Evolutionary conservation across 2,797 vertebrate species (phyloP).

Genomic region (Enteromius trimaculatus): DNA sequence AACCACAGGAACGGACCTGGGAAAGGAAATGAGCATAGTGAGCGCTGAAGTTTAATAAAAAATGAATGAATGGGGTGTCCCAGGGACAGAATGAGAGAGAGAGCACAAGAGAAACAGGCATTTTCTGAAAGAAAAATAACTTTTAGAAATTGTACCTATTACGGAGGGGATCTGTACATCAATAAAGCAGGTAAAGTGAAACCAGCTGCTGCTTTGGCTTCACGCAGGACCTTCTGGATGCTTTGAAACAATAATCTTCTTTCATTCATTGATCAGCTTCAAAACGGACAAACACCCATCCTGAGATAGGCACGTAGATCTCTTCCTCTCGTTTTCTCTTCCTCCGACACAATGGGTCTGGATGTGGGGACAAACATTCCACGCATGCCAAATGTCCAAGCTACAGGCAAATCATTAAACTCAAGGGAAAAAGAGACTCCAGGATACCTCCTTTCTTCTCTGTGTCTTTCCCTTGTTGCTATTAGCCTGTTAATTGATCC

Average conservation of each 20-base stretch:
- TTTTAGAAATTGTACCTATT: conserved; percentile 68
- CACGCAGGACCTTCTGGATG: conserved; percentile 63
- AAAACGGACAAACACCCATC: conserved; percentile 66
- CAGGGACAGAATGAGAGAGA: conserved; percentile 66
- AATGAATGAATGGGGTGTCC: conserved; percentile 84
- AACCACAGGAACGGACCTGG: conserved; percentile 76
- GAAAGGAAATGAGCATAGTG: conserved; percentile 79
- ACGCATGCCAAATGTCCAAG: conserved; percentile 80
- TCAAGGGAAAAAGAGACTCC: conserved; percentile 71
- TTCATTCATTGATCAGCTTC: conserved; percentile 66
- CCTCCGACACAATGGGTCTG: conserved; percentile 78
- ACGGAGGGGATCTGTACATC: conserved; percentile 65
- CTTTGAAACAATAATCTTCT: conserved; percentile 68
- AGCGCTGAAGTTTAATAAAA: conserved; percentile 85
- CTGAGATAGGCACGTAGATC: conserved; percentile 52
- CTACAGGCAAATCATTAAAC: conserved; percentile 85
- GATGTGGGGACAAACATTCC: conserved; percentile 82
- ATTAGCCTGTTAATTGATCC: conserved; percentile 81
- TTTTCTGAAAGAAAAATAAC: conserved; percentile 63
- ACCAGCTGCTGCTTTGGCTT: conserved; percentile 69
- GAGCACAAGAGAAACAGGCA: conserved; percentile 59
- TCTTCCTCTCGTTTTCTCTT: conserved; percentile 66
- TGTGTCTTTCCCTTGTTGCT: conserved; percentile 78
- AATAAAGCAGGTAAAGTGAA: conserved; percentile 76
- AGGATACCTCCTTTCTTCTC: conserved; percentile 75